phyloP scores from a whole-genome alignment of 2,113 vertebrate genomes.

The Ifrita kowaldi region DNA sequence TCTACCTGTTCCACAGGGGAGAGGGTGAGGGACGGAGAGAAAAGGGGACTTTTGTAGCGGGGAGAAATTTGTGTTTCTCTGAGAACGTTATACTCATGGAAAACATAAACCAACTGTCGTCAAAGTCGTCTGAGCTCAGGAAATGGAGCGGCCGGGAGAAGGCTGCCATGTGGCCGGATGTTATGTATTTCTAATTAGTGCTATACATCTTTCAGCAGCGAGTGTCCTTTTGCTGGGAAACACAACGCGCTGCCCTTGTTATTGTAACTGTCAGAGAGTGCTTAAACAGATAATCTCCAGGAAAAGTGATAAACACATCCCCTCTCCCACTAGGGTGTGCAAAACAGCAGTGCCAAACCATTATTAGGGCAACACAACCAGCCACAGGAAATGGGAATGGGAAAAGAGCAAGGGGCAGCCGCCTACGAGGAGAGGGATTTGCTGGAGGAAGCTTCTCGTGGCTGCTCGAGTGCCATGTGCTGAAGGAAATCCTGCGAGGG shows the following conservation, averaged over 20 bases:
- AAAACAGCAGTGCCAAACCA: constrained; percentile 73
- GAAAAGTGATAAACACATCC: constrained; percentile 84
- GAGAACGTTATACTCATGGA: constrained; percentile 82
- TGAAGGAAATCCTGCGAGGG: constrained; percentile 8
- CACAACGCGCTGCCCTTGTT: constrained; percentile 83
- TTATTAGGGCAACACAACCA: constrained; percentile 69
- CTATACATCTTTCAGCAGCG: constrained; percentile 99
- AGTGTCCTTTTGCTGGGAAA: constrained; percentile 93
- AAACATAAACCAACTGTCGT: constrained; percentile 94
- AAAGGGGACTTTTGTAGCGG: constrained; percentile 20
- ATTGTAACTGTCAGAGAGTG: constrained; percentile 88
- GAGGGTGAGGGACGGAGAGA: not conserved
- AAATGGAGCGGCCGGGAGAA: constrained; percentile 96
- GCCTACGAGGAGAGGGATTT: not conserved
- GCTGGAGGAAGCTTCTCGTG: constrained; percentile 10
- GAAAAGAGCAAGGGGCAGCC: not conserved
- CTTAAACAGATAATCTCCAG: constrained; percentile 86
- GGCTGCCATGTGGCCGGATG: constrained; percentile 99
- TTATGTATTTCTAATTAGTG: constrained; percentile 99
- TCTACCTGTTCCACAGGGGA: constrained; percentile 27
- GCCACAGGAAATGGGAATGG: constrained; percentile 73
- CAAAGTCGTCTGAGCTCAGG: constrained; percentile 96
- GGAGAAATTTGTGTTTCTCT: constrained; percentile 70
- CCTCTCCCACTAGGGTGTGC: constrained; percentile 76
- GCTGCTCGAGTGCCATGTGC: not conserved